Evolutionary conservation across 2,797 vertebrate species (phyloP).

Genomic region (Zalophus californianus): DNA sequence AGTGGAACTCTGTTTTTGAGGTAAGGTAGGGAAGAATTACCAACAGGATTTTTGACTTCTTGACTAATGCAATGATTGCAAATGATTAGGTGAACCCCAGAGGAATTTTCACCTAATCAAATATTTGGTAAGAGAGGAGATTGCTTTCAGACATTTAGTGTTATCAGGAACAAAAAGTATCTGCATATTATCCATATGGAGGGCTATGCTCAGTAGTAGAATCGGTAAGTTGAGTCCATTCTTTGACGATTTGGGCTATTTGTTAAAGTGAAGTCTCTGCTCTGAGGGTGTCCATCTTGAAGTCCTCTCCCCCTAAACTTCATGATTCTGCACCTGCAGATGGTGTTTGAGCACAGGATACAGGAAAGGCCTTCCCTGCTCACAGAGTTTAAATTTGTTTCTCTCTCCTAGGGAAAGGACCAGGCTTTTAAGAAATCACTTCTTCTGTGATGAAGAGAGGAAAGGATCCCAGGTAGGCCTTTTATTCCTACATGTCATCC

Average conservation of each 20-base stretch:
- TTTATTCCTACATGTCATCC: background rate
- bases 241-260: background rate
- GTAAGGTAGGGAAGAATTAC: constrained; percentile 70
- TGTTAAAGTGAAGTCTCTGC: background rate
- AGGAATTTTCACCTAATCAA: constrained; percentile 83
- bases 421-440: background rate
- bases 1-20: constrained; percentile 23
- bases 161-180: constrained; percentile 58
- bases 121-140: constrained; percentile 68
- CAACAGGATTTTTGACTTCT: constrained; percentile 68
- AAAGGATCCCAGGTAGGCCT: background rate
- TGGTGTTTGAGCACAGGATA: background rate
- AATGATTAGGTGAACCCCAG: constrained; percentile 81
- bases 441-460: background rate
- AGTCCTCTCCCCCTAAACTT: background rate
- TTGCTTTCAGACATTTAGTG: constrained; percentile 79
- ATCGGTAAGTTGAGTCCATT: background rate
- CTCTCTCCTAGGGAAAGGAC: background rate
- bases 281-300: background rate
- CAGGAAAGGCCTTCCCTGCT: background rate
- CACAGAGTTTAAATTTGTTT: background rate
- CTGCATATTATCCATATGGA: background rate
- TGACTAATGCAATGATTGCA: constrained; percentile 82
- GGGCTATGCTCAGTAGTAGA: background rate
- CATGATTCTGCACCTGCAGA: background rate